These are phyloP conservation scores for Lycaon pictus DNA, from an alignment of 2,113 vertebrate species.

Conservation along the genomic window DNA sequence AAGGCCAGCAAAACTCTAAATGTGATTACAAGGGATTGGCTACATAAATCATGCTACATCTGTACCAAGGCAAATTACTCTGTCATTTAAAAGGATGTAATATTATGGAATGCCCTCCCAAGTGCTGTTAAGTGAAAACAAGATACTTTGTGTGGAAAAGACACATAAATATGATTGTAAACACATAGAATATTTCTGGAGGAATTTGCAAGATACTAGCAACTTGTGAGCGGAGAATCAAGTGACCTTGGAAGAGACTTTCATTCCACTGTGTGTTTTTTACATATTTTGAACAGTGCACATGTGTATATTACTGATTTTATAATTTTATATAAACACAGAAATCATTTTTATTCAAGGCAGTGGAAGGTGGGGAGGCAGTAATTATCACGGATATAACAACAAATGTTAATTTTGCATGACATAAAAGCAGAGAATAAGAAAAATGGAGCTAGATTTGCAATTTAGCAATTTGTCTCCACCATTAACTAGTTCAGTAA, in stretches of 20 bases:
- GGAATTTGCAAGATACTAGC: not conserved
- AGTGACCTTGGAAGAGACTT: not conserved
- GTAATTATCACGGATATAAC: not conserved
- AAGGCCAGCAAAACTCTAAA: not conserved
- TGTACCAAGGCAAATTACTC: not conserved
- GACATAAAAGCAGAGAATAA: not conserved
- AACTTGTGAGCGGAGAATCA: not conserved
- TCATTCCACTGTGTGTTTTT: not conserved
- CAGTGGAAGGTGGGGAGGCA: not conserved
- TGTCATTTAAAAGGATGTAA: not conserved
- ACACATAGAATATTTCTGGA: not conserved
- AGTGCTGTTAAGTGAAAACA: not conserved
- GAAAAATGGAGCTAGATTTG: not conserved
- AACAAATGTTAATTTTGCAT: not conserved
- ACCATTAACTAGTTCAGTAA: not conserved
- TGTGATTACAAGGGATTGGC: not conserved
- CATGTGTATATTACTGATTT: not conserved
- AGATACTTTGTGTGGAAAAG: not conserved
- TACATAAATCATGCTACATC: not conserved
- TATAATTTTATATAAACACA: not conserved
- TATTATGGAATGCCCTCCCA: not conserved
- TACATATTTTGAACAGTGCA: not conserved
- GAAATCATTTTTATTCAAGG: slow-evolving; percentile 29
- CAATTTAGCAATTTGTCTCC: not conserved
- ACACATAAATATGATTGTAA: not conserved